Conservation (phyloP, 35 echinoderm and acorn worm species). For the Amphiura filiformis region DNA sequence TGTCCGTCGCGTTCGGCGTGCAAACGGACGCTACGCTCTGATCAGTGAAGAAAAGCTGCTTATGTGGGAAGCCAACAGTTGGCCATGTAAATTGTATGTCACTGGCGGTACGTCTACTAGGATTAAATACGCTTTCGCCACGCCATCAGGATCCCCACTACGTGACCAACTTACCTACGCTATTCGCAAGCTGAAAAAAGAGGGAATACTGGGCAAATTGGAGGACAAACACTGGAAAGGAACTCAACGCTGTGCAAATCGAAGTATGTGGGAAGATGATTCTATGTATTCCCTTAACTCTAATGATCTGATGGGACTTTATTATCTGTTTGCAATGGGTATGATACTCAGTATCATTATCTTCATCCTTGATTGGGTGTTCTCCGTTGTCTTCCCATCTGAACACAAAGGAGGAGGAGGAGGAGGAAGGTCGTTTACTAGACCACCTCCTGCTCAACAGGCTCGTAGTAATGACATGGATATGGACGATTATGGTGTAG, state of each 20-base stretch:
- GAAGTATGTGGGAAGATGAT: constrained; percentile 62
- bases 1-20: constrained; percentile 49
- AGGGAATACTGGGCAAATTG: constrained; percentile 47
- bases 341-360: constrained; percentile 59
- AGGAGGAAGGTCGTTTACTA: background rate
- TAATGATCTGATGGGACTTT: constrained; percentile 72
- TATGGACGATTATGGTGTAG: background rate
- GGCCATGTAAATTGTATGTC: constrained; percentile 54
- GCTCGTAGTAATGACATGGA: background rate
- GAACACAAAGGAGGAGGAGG: too few relatives aligned
- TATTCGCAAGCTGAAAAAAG: constrained; percentile 41
- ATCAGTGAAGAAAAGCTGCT: constrained; percentile 66
- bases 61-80: constrained; percentile 45
- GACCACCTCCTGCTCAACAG: background rate
- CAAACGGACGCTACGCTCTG: constrained; percentile 76
- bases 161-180: constrained; percentile 77
- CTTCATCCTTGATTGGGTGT: constrained; percentile 59
- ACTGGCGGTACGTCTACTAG: constrained; percentile 44
- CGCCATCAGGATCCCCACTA: constrained; percentile 80
- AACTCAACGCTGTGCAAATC: constrained; percentile 29
- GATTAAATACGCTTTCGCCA: constrained; percentile 63
- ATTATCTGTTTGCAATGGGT: constrained; percentile 74
- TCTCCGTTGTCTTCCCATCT: background rate
- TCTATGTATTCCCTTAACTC: constrained; percentile 69
- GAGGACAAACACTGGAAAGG: constrained; percentile 20